These are phyloP conservation scores for Argya squamiceps DNA, from an alignment of 2,797 vertebrate genomes.

Conservation along the genomic window DNA sequence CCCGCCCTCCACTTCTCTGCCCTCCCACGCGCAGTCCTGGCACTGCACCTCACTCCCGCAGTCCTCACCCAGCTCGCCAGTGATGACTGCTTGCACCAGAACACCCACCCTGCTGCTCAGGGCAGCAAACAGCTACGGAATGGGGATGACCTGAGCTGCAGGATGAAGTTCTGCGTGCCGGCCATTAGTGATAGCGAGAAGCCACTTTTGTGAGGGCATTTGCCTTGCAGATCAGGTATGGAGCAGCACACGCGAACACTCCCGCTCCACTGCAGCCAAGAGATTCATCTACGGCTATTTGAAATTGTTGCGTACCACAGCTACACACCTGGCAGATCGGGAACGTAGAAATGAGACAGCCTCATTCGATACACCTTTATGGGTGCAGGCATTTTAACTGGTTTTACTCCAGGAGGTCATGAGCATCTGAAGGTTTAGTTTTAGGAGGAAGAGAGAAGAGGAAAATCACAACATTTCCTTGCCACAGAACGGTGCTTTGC, in stretches of 20 bases:
- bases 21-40: fast-evolving
- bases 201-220: not conserved
- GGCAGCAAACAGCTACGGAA: not conserved
- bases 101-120: fast-evolving
- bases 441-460: not conserved
- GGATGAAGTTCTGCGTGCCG: not conserved
- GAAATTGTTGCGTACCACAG: not conserved
- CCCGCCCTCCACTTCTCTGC: not conserved
- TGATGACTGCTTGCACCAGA: not conserved
- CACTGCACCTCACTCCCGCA: not conserved
- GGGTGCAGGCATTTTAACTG: not conserved
- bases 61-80: not conserved
- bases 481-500: not conserved
- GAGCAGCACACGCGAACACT: fast-evolving
- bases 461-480: not conserved
- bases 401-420: not conserved
- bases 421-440: not conserved
- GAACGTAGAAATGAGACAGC: not conserved
- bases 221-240: not conserved
- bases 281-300: not conserved
- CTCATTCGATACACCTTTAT: not conserved
- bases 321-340: not conserved
- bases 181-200: not conserved
- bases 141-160: not conserved
- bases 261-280: not conserved